A percentile compares a stretch with the other conserved stretches of the same genome.
Evolutionary conservation across 1,140 invertebrate genomes (phyloP).

Genomic region (Chelonus insularis): DNA sequence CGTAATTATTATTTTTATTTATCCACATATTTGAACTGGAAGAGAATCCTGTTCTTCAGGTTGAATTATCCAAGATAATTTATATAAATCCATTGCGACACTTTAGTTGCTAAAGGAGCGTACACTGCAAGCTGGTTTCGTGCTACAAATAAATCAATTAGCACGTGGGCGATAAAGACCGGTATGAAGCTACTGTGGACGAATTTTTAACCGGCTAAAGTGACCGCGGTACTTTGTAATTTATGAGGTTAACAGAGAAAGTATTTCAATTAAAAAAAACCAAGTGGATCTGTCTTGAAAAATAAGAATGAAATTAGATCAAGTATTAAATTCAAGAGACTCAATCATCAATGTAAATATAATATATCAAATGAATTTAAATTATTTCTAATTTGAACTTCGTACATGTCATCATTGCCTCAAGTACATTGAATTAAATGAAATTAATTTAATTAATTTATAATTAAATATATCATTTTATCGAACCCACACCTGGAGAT

Average conservation of each 20-base stretch:
- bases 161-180: conserved; percentile 17
- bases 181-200: conserved; percentile 7
- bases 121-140: neutral
- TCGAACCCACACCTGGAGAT: neutral
- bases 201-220: neutral
- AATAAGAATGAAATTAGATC: neutral
- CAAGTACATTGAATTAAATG: too few species aligned
- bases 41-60: neutral
- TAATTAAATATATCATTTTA: too few species aligned
- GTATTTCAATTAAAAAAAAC: neutral
- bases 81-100: neutral
- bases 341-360: too few species aligned
- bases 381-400: too few species aligned
- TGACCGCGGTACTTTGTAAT: conserved; percentile 9
- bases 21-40: neutral
- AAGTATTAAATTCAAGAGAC: too few species aligned
- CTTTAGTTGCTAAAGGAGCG: neutral
- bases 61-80: neutral
- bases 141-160: conserved; percentile 6
- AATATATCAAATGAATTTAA: too few species aligned
- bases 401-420: neutral
- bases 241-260: conserved; percentile 7
- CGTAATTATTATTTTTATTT: neutral
- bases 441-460: too few species aligned
- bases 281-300: neutral